Conservation (phyloP, 2,113 vertebrate genomes). For the Sorex araneus region DNA sequence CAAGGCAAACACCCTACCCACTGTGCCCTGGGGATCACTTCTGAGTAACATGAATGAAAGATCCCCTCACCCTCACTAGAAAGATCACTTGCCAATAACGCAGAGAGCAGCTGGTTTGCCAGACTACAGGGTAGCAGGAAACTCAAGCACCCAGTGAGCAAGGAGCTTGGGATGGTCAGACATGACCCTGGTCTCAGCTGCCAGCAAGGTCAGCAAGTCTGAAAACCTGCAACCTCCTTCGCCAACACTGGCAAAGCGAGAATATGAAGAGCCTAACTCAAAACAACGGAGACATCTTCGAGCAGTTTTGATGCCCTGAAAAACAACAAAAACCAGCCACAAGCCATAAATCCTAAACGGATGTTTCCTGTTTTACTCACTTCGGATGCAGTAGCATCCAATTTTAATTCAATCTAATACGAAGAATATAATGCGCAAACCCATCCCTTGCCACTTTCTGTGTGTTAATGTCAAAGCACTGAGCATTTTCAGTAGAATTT, state of each 20-base stretch:
- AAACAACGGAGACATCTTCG: neutral
- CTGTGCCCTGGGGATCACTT: neutral
- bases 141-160: neutral
- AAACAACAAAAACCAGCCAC: conserved; percentile 19
- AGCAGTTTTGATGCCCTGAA: conserved; percentile 5
- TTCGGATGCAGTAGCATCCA: neutral
- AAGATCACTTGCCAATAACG: neutral
- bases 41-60: neutral
- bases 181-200: no score
- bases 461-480: neutral
- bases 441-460: neutral
- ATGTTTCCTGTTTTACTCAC: neutral
- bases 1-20: no score
- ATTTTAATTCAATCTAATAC: conserved; percentile 7
- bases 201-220: neutral
- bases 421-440: neutral
- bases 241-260: neutral
- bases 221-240: neutral
- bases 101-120: neutral
- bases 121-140: neutral
- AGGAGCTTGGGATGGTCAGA: no score
- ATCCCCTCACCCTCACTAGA: neutral
- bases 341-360: conserved; percentile 6
- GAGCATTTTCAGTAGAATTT: neutral
- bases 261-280: conserved; percentile 20